A percentile compares a stretch with the other conserved stretches of the same genome.
phyloP scores from a whole-genome alignment of 2,797 vertebrate genomes.

The Cirrhinus molitorella region DNA sequence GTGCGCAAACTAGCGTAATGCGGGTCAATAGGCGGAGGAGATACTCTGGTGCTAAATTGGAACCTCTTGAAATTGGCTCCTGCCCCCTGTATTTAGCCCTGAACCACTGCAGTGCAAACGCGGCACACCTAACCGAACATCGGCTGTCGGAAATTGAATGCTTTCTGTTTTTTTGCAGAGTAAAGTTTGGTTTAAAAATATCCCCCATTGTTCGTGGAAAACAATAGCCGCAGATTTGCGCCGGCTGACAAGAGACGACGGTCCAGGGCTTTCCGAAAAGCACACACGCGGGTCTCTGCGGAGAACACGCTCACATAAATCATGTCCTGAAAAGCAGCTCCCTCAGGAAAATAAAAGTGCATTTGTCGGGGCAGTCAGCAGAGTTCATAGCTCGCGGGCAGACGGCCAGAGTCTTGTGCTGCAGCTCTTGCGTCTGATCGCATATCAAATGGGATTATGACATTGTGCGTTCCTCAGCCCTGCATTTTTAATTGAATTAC shows the following conservation, averaged over 20 bases:
- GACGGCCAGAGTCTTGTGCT: slow-evolving; percentile 62
- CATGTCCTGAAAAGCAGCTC: slow-evolving; percentile 68
- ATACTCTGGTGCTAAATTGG: slow-evolving; percentile 54
- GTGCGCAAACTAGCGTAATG: slow-evolving; percentile 67
- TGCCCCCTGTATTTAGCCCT: slow-evolving; percentile 55
- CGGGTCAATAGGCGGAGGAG: slow-evolving; percentile 69
- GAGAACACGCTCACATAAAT: slow-evolving; percentile 75
- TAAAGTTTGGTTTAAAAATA: slow-evolving; percentile 62
- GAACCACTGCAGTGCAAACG: slow-evolving; percentile 37
- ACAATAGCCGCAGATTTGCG: slow-evolving; percentile 66
- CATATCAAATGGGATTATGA: slow-evolving; percentile 65
- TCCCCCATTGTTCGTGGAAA: slow-evolving; percentile 67
- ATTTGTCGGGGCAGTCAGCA: slow-evolving; percentile 75
- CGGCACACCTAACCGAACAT: slow-evolving; percentile 21
- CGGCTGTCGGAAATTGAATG: slow-evolving; percentile 26
- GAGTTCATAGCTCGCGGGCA: slow-evolving; percentile 69
- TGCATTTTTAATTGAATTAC: slow-evolving; percentile 77
- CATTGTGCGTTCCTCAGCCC: slow-evolving; percentile 69
- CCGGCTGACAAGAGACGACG: slow-evolving; percentile 14
- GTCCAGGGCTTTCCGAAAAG: slow-evolving; percentile 40
- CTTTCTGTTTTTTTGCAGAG: slow-evolving; percentile 15
- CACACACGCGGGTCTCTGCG: slow-evolving; percentile 57
- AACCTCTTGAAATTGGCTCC: slow-evolving; percentile 58
- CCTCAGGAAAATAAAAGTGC: slow-evolving; percentile 69
- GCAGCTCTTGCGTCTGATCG: slow-evolving; percentile 48